Evolutionary conservation across 2,113 vertebrate species (phyloP), one percentile per base, ranked within the genome.

Genomic region (Alosa alosa): DNA sequence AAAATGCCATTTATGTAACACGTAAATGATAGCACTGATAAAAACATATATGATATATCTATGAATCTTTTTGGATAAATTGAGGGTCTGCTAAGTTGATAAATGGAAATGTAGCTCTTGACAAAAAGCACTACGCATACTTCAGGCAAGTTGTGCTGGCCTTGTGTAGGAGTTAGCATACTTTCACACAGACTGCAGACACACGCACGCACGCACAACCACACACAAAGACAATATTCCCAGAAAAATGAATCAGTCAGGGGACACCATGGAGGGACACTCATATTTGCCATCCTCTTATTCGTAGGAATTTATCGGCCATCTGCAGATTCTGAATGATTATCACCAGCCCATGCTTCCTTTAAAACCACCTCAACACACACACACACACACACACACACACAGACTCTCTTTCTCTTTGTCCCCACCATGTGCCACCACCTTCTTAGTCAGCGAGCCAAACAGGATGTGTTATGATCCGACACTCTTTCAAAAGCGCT

Each of bases 401-500:
- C 31, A 39, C 72, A 78, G 36, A 17, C 31, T 15, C 72, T 25
- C 10, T n/a, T 25, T 10, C 25, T 25, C 57, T 60, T 72, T 7
- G 8, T 72, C 9, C 25, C 25, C 18, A 60, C 57, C 57, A 60
- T 60, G 57, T 60, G 57, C 57, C 57, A 60, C 57, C 57, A 17
- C 57, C 64, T 31, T 72, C n/a, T 72, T 72, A 72, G 25, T 72
- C 64, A 72, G 64, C n/a, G 25, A 31, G 64, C 64, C 64, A 31
- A 72, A 72, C 64, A 72, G 64, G 36, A 78, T 39, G 72, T 78
- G 36, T 39, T 78, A 78, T 41, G 72, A 39, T 78, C 72, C 11
- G n/a, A 25, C 31, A 31, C 64, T 31, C 25, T 72, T 64, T 72
- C n/a, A 72, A 72, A 41, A 39, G 72, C 2, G 36, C 72, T 41